A percentile compares a stretch with the other conserved stretches of the same genome.
Conservation (phyloP, 1,140 invertebrate genomes). For the Atta cephalotes region DNA sequence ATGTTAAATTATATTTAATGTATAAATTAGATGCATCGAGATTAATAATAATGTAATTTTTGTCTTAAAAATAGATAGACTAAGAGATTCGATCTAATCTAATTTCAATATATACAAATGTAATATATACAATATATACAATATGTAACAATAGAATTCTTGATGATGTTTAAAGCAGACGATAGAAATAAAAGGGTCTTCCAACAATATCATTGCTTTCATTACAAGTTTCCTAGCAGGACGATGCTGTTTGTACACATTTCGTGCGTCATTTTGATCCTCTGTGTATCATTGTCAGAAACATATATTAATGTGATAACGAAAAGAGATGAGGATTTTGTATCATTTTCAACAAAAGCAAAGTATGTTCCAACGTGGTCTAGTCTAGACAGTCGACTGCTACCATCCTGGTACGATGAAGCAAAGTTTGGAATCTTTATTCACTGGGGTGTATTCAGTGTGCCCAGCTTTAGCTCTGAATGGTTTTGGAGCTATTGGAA, state of each 20-base stretch:
- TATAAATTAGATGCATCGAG: background rate
- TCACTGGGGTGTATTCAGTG: slow-evolving; percentile 97
- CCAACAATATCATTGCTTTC: background rate
- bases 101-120: slow-evolving; percentile 33
- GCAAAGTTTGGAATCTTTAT: slow-evolving; percentile 97
- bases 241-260: slow-evolving; percentile 11
- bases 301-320: slow-evolving; percentile 30
- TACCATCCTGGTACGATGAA: slow-evolving; percentile 96
- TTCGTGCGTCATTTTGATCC: background rate
- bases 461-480: slow-evolving; percentile 94
- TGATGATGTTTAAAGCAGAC: background rate
- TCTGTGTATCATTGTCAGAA: background rate
- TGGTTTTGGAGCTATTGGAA: slow-evolving; percentile 96
- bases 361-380: slow-evolving; percentile 91
- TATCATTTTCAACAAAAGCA: background rate
- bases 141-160: background rate
- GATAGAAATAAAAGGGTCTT: background rate
- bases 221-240: background rate
- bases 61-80: slow-evolving; percentile 2
- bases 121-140: slow-evolving; percentile 10
- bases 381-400: slow-evolving; percentile 93
- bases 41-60: background rate
- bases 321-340: background rate
- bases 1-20: background rate
- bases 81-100: slow-evolving; percentile 29